Evolutionary conservation across 2,888 invertebrate genomes (phyloP).

Genomic region (Sericinus montela): DNA sequence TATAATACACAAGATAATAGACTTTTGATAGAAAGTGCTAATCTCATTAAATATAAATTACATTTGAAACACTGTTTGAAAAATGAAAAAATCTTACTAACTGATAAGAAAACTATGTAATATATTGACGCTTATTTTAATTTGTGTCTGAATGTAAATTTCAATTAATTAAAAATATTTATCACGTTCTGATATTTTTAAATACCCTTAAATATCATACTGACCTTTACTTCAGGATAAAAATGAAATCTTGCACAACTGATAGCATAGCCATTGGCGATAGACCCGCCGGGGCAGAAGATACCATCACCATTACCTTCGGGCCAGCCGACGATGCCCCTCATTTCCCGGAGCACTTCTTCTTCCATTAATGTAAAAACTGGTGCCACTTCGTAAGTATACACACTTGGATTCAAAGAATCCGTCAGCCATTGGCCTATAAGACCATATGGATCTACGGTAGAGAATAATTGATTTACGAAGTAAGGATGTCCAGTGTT

Average conservation of each 20-base stretch:
- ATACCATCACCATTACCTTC: slow-evolving; percentile 90
- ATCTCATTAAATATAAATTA: too few species aligned
- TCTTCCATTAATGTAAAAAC: slow-evolving; percentile 94
- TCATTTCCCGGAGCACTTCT: slow-evolving; percentile 87
- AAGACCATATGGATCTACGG: slow-evolving; percentile 90
- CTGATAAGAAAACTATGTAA: too few species aligned
- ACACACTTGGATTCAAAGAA: slow-evolving; percentile 91
- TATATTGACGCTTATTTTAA: too few species aligned
- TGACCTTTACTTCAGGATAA: slow-evolving; percentile 87
- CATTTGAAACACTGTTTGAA: too few species aligned
- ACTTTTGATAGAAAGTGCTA: too few species aligned
- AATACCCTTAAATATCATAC: slow-evolving; percentile 22
- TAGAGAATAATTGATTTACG: slow-evolving; percentile 92
- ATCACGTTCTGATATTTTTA: too few species aligned
- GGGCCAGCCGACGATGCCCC: slow-evolving; percentile 86
- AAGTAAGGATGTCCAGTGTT: slow-evolving; percentile 95
- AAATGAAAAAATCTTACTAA: too few species aligned
- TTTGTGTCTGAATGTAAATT: too few species aligned
- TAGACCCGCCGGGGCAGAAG: slow-evolving; percentile 94
- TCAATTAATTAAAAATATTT: too few species aligned
- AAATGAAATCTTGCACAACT: slow-evolving; percentile 88
- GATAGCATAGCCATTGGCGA: slow-evolving; percentile 95
- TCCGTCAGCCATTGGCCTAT: slow-evolving; percentile 92
- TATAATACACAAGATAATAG: too few species aligned
- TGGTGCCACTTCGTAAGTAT: slow-evolving; percentile 94